These are phyloP conservation scores for Pristionchus pacificus DNA, from an alignment of 1,140 invertebrate genomes.

Conservation along the genomic window DNA sequence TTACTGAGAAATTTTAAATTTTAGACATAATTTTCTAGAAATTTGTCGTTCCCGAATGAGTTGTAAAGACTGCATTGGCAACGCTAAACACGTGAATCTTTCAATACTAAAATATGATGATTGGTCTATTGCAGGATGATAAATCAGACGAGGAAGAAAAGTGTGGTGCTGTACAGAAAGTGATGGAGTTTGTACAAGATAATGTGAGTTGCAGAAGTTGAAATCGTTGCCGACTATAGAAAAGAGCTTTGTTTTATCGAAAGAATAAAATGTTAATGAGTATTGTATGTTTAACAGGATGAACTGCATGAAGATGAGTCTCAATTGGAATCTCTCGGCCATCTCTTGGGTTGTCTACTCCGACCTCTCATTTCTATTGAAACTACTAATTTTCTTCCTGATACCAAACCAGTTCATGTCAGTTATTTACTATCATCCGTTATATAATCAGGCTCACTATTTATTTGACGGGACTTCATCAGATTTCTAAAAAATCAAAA, in stretches of 20 bases:
- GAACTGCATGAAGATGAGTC: conserved; percentile 12
- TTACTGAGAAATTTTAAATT: no score
- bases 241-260: background rate
- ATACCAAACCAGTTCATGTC: background rate
- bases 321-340: conserved; percentile 10
- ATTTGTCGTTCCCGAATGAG: no score
- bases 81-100: background rate
- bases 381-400: background rate
- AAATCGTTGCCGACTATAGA: no score
- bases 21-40: no score
- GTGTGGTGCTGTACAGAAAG: background rate
- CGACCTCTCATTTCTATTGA: background rate
- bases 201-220: background rate
- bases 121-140: background rate
- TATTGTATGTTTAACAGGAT: conserved; percentile 1
- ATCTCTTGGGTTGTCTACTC: background rate
- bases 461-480: conserved; percentile 8
- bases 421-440: conserved; percentile 3
- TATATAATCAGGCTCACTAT: conserved; percentile 5
- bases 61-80: no score
- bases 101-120: no score
- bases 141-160: background rate
- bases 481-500: background rate
- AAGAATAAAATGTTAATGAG: background rate
- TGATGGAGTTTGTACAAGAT: background rate